These are phyloP conservation scores for Equus przewalskii DNA, from an alignment of 2,113 vertebrate genomes.

Conservation along the genomic window DNA sequence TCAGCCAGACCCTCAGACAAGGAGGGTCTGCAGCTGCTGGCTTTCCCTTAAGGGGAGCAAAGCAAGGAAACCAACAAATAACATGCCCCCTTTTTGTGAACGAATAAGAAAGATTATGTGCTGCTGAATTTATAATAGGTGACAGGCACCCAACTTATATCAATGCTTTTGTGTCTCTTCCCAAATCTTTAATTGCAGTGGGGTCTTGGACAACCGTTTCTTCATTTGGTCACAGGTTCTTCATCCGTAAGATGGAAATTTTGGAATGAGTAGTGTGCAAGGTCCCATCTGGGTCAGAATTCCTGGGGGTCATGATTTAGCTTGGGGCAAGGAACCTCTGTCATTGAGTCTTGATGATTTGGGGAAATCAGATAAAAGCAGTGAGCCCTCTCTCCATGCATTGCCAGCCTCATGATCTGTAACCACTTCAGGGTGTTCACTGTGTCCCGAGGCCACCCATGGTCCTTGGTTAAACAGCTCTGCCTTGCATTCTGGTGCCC, in stretches of 20 bases:
- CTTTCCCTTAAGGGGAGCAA: background rate
- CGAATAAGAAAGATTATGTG: background rate
- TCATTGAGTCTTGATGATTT: background rate
- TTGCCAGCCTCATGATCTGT: background rate
- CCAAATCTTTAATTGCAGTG: background rate
- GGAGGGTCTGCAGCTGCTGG: background rate
- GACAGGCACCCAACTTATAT: background rate
- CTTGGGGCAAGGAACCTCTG: background rate
- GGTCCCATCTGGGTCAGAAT: background rate
- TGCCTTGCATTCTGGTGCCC: background rate
- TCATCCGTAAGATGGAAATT: background rate
- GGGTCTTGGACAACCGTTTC: background rate
- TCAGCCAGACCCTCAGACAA: background rate
- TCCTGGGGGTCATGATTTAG: background rate
- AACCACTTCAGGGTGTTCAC: background rate
- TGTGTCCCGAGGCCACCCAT: background rate
- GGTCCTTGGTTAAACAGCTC: background rate
- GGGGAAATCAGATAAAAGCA: background rate
- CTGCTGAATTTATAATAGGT: background rate
- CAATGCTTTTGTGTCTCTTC: background rate
- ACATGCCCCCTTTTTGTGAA: background rate
- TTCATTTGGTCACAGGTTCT: background rate
- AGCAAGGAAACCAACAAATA: background rate
- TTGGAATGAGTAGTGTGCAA: background rate
- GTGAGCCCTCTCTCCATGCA: background rate